Evolutionary conservation across 1,140 invertebrate species (phyloP).

Genomic region (Globodera ellingtonae): DNA sequence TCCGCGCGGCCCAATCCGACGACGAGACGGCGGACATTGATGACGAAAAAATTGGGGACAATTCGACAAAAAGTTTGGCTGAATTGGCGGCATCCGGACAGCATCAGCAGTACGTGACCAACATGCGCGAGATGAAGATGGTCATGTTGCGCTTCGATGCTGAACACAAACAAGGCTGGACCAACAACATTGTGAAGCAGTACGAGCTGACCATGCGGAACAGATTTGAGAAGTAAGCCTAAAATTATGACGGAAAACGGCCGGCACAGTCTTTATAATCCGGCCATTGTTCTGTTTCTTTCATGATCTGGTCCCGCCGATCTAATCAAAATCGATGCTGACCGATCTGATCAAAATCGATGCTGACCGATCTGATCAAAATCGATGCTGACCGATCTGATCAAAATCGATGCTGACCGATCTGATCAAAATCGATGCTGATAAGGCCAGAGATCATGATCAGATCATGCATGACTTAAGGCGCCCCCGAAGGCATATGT

Average conservation of each 20-base stretch:
- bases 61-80: not conserved
- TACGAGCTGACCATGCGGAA: constrained; percentile 61
- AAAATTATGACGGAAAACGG: not conserved
- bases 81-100: constrained; percentile 12
- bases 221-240: constrained; percentile 50
- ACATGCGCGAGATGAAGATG: constrained; percentile 62
- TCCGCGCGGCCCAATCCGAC: not conserved
- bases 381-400: no score
- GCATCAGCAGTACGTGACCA: constrained; percentile 40
- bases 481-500: not conserved
- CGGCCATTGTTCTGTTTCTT: not conserved
- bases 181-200: constrained; percentile 50
- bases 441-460: no score
- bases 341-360: no score
- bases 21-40: not conserved
- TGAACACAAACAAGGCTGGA: constrained; percentile 58
- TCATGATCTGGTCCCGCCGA: no score
- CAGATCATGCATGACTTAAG: no score
- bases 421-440: no score
- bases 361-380: no score
- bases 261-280: constrained; percentile 18
- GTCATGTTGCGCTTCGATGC: constrained; percentile 61
- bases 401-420: no score
- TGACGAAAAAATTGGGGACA: not conserved
- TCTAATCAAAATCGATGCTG: no score